phyloP scores from a whole-genome alignment of 2,113 vertebrate species.

The Anhinga rufa region DNA sequence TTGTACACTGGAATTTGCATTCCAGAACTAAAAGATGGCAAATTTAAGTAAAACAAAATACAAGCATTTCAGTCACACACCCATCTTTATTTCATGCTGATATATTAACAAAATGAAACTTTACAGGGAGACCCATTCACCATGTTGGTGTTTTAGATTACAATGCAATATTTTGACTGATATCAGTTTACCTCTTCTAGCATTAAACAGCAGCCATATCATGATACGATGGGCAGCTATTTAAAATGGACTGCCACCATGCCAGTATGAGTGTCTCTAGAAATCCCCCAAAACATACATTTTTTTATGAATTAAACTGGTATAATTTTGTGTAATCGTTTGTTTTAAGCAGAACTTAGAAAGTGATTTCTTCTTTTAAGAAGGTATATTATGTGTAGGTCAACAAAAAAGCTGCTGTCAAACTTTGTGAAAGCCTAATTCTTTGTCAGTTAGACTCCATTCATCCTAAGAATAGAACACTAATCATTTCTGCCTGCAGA shows the following conservation, averaged over 20 bases:
- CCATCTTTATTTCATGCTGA: not conserved
- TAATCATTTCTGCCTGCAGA: constrained; percentile 66
- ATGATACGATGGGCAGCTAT: not conserved
- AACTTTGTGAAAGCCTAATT: constrained; percentile 35
- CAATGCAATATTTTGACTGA: not conserved
- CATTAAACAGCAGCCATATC: not conserved
- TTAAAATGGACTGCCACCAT: not conserved
- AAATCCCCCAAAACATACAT: not conserved
- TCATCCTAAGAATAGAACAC: constrained; percentile 61
- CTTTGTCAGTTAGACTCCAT: constrained; percentile 37
- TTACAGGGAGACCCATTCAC: not conserved
- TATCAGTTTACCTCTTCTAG: not conserved
- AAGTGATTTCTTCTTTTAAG: not conserved
- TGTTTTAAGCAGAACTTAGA: not conserved
- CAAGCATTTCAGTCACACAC: not conserved
- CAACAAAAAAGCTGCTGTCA: constrained; percentile 40
- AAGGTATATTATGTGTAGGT: constrained; percentile 1
- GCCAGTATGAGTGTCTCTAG: not conserved
- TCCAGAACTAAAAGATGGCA: not conserved
- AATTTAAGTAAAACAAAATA: not conserved
- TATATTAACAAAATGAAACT: not conserved
- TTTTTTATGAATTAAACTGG: not conserved
- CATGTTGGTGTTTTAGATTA: not conserved
- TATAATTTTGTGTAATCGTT: not conserved
- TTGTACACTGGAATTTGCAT: not conserved